Conservation (phyloP, 2,113 vertebrate species). For the Centropus unirufus region DNA sequence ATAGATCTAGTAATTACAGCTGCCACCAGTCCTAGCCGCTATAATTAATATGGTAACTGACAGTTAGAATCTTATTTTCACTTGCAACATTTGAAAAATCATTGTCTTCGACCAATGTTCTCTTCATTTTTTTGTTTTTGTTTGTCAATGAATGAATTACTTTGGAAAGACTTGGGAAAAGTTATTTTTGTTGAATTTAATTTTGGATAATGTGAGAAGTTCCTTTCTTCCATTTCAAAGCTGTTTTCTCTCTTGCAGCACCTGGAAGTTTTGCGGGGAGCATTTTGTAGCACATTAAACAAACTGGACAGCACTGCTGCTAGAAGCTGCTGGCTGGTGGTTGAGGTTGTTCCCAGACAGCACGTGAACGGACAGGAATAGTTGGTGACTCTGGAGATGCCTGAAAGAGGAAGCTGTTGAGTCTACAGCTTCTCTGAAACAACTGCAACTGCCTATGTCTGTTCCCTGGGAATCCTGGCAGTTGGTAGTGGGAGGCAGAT, state of each 20-base stretch:
- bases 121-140: background rate
- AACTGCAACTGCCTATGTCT: background rate
- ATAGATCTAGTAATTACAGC: background rate
- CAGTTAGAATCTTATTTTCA: background rate
- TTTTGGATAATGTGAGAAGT: background rate
- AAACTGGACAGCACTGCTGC: background rate
- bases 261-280: background rate
- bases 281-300: background rate
- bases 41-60: background rate
- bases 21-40: background rate
- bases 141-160: background rate
- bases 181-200: background rate
- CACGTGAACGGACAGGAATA: background rate
- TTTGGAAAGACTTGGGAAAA: background rate
- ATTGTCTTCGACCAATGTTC: background rate
- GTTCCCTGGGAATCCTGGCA: background rate
- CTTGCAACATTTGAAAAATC: background rate
- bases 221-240: background rate
- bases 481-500: background rate
- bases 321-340: background rate
- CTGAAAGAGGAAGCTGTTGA: background rate
- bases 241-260: fast-evolving
- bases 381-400: background rate
- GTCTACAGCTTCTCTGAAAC: background rate
- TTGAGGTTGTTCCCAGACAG: background rate